These are phyloP conservation scores for Fringilla coelebs DNA, from an alignment of 2,797 vertebrate species.

Conservation along the genomic window DNA sequence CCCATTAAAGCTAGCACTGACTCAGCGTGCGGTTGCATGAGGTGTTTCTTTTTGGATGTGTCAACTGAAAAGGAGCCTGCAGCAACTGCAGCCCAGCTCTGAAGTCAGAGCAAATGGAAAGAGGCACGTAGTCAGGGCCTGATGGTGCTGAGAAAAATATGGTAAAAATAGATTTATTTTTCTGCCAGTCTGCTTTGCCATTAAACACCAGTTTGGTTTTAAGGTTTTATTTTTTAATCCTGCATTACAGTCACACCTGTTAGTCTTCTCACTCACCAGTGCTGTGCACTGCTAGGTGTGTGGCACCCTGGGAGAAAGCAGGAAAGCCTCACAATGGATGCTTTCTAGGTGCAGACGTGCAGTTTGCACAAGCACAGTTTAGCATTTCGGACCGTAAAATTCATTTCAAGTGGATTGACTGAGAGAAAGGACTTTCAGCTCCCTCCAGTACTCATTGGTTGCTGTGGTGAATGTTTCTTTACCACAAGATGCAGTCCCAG, in stretches of 20 bases:
- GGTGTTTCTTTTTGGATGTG: conserved; percentile 1
- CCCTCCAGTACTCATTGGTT: conserved; percentile 24
- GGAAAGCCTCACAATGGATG: neutral
- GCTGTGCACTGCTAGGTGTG: neutral
- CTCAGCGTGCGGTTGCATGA: conserved; percentile 23
- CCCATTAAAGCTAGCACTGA: neutral
- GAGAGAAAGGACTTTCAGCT: conserved; percentile 17
- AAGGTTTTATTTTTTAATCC: conserved; percentile 28
- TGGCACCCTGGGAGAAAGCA: conserved; percentile 8
- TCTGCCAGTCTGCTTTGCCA: neutral
- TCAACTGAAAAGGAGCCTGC: neutral
- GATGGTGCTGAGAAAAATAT: neutral
- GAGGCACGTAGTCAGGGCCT: conserved; percentile 17
- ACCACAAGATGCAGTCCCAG: conserved; percentile 60
- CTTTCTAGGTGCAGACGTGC: conserved; percentile 13
- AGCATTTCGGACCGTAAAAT: neutral
- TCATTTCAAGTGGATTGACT: conserved; percentile 7
- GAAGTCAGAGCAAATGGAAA: neutral
- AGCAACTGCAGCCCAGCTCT: neutral
- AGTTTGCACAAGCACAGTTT: neutral
- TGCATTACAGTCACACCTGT: neutral
- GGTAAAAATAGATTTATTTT: neutral
- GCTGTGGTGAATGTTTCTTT: conserved; percentile 49
- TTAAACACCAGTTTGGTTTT: neutral
- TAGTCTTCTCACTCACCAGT: neutral